Base-by-base conservation (phyloP, 1,140 invertebrate genomes). In the Bemisia tabaci region DNA sequence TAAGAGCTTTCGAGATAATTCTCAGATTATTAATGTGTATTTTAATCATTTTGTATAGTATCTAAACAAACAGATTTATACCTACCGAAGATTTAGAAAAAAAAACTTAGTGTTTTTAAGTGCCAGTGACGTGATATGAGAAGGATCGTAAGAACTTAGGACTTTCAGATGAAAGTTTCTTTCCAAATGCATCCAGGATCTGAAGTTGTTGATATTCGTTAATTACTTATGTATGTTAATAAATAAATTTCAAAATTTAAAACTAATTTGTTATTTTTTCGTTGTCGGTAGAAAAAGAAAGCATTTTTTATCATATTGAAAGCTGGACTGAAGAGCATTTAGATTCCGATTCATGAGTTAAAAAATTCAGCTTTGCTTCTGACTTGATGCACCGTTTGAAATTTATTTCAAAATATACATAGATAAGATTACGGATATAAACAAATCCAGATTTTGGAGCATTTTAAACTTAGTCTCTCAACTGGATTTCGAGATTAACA, bases 301-400 rank as follows among this genome's bases (percentile, higher is more conserved):
- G 67, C 64, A 68, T 69, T 69, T 33, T 69, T 66, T 69, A 69
- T 69, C 68, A 69, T 69, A 69, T 68, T 68, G 67, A 68, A 64
- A 64, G 26, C 59, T n/a, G n/a, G n/a, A n/a, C n/a, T n/a, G n/a
- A n/a, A n/a, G n/a, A n/a, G n/a, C n/a, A n/a, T n/a, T n/a, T n/a
- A n/a, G n/a, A n/a, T n/a, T n/a, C n/a, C n/a, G n/a, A n/a, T n/a
- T n/a, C n/a, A n/a, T n/a, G n/a, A n/a, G n/a, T n/a, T n/a, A n/a
- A n/a, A 25, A 48, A 68, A 64, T 60, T 59, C 1, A 58, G 17
- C 2, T 58, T 33, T 12, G 26, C 1, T 64, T 64, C 17, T 64
- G 1, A 33, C n/a, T 25, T 2, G 21, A n/a, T 39, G 24, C 63
- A 2, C 12, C 23, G 23, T 21, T 39, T 24, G 24, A 26, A 26